Percentiles rank a stretch among this genome's conserved stretches.
Conservation (phyloP, 2,797 vertebrate species). For the Potorous gilbertii region DNA sequence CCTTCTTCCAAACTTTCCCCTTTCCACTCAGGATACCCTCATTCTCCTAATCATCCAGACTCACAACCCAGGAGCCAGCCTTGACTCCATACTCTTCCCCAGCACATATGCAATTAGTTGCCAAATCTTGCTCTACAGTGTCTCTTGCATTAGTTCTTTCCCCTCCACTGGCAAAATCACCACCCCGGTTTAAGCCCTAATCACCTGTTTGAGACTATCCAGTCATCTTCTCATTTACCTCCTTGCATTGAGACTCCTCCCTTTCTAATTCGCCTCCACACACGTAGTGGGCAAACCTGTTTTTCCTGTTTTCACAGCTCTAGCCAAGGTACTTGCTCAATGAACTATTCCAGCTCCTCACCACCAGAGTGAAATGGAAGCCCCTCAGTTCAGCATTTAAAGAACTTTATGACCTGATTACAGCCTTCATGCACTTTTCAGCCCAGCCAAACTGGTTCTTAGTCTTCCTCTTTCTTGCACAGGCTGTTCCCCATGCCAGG, state of each 20-base stretch:
- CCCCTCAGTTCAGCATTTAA: background rate
- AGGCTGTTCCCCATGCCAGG: background rate
- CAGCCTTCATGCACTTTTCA: background rate
- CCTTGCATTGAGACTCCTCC: background rate
- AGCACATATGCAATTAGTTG: background rate
- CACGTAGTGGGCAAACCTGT: background rate
- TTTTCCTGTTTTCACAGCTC: background rate
- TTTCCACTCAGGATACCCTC: background rate
- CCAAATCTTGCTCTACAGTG: background rate
- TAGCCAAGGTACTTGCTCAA: too few relatives aligned
- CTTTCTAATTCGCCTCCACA: background rate
- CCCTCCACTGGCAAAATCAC: background rate
- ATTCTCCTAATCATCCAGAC: background rate
- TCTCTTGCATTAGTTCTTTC: background rate
- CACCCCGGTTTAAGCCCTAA: background rate
- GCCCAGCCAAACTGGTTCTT: background rate
- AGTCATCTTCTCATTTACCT: background rate
- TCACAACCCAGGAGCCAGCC: background rate
- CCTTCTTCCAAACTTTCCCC: background rate
- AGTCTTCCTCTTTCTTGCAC: background rate
- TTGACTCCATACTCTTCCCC: background rate
- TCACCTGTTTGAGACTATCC: background rate
- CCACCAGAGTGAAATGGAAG: background rate
- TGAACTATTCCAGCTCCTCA: background rate
- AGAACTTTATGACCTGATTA: background rate